Evolutionary conservation across 2,113 vertebrate genomes (phyloP).

Genomic region (Cyrtonyx montezumae): DNA sequence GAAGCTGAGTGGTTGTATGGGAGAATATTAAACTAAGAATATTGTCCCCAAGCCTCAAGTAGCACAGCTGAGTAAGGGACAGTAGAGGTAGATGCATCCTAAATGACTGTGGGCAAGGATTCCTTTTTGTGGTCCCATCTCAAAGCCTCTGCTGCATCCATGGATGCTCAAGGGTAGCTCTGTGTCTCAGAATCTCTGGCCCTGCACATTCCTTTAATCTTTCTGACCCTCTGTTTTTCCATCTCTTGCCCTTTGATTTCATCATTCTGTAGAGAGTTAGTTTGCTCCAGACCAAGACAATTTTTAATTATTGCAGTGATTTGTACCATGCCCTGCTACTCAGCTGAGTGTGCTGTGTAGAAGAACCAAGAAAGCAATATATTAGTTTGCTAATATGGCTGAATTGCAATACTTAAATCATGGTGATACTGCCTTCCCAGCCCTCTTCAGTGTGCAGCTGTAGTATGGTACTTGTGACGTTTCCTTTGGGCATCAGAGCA

Average conservation of each 20-base stretch:
- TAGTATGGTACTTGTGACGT: constrained; percentile 1
- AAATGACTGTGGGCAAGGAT: not conserved
- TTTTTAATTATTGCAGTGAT: constrained; percentile 54
- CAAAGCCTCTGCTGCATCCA: not conserved
- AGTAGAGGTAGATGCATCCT: not conserved
- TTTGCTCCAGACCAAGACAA: constrained; percentile 24
- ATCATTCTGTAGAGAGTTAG: not conserved
- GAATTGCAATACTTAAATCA: constrained; percentile 52
- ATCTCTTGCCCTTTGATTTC: not conserved
- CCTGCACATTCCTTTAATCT: not conserved
- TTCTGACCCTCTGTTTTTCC: constrained; percentile 13
- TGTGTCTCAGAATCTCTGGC: not conserved
- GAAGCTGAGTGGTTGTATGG: not conserved
- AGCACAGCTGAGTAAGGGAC: not conserved
- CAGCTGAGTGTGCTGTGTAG: constrained; percentile 2
- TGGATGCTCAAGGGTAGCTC: not conserved
- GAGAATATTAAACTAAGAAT: not conserved
- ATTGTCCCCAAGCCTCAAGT: not conserved
- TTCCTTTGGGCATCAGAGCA: constrained; percentile 42
- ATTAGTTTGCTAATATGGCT: constrained; percentile 11
- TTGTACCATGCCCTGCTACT: constrained; percentile 23
- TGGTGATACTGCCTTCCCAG: not conserved
- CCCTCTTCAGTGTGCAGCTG: constrained; percentile 2
- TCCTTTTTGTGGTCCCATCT: not conserved
- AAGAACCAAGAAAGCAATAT: constrained; percentile 27